These are phyloP conservation scores for Dipodomys spectabilis DNA, from an alignment of 2,113 vertebrate species.

Conservation along the genomic window DNA sequence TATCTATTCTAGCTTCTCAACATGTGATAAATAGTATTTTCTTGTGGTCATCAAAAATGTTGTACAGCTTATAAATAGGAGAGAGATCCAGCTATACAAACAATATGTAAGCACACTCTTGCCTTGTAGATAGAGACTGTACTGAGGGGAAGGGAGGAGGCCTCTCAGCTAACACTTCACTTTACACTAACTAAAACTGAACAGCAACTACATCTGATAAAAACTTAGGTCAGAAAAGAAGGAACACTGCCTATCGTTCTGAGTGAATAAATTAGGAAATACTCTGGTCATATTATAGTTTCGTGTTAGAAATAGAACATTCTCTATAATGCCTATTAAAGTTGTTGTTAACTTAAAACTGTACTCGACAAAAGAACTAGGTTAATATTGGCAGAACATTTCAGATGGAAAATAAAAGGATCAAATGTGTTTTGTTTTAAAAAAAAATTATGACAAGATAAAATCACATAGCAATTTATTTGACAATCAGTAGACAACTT, in stretches of 20 bases:
- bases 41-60: neutral
- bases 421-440: neutral
- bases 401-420: slow-evolving; percentile 16
- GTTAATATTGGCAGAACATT: neutral
- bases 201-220: neutral
- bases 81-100: neutral
- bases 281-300: slow-evolving; percentile 27
- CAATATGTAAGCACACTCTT: neutral
- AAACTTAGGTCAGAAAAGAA: neutral
- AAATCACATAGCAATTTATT: neutral
- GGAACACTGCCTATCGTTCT: neutral
- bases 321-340: slow-evolving; percentile 12
- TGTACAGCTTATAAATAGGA: neutral
- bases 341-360: neutral
- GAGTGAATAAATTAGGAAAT: neutral
- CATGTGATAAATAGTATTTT: slow-evolving; percentile 8
- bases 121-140: neutral
- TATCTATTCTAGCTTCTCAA: neutral
- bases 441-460: slow-evolving; percentile 24
- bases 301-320: slow-evolving; percentile 61
- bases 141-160: neutral
- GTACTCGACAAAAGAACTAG: neutral
- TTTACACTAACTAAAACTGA: neutral
- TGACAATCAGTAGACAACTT: neutral
- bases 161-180: neutral